A percentile compares a stretch with the other conserved stretches of the same genome.
These are phyloP conservation scores for Cerastis rubricosa DNA, from an alignment of 2,888 invertebrate species.

Conservation along the genomic window DNA sequence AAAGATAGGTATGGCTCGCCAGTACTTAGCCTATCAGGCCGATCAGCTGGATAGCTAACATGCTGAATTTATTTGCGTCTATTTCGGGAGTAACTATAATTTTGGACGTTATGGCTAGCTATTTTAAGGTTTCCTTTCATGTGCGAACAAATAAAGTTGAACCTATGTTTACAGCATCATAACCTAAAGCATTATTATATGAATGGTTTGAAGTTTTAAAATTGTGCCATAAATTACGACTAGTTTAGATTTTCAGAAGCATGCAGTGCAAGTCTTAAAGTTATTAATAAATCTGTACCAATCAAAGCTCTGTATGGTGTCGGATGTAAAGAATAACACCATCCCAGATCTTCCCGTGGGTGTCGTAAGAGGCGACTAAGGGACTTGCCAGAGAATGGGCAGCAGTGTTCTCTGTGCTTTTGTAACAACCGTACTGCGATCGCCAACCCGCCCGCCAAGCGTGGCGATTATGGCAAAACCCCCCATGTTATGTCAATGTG, in stretches of 20 bases:
- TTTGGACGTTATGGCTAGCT: conserved; percentile 17
- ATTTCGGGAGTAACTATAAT: conserved; percentile 2
- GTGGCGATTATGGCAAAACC: too few species aligned
- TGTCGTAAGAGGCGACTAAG: too few species aligned
- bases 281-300: not conserved
- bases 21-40: conserved; percentile 36
- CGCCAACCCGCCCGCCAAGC: too few species aligned
- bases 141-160: not conserved
- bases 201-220: not conserved
- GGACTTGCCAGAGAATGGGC: too few species aligned
- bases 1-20: conserved; percentile 12
- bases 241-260: not conserved
- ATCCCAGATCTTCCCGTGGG: too few species aligned
- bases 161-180: not conserved
- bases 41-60: conserved; percentile 24
- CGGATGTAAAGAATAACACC: too few species aligned
- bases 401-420: too few species aligned
- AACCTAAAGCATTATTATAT: not conserved
- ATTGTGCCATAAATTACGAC: not conserved
- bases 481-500: too few species aligned
- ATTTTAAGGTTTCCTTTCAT: conserved; percentile 12
- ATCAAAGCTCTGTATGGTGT: too few species aligned
- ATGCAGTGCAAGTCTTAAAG: not conserved
- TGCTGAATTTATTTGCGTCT: conserved; percentile 48
- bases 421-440: too few species aligned